Conservation (phyloP, 2,113 vertebrate species). For the Caracal caracal region DNA sequence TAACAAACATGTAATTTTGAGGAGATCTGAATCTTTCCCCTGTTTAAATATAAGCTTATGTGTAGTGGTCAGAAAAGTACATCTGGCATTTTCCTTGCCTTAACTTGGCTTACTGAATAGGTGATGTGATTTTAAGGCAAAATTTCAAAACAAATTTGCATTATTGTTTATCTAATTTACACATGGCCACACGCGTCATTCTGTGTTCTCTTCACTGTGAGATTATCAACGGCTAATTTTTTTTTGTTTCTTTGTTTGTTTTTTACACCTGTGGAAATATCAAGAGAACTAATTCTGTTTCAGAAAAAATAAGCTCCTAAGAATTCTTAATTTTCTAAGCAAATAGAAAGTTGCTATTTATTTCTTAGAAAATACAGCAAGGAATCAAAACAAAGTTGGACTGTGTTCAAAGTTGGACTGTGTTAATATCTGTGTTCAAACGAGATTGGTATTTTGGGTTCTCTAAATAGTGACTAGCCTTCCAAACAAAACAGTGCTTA, state of each 20-base stretch:
- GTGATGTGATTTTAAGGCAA: neutral
- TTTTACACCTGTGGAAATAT: neutral
- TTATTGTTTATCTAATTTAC: neutral
- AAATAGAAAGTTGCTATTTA: conserved; percentile 23
- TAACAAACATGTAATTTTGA: neutral
- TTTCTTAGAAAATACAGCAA: neutral
- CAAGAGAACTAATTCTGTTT: conserved; percentile 22
- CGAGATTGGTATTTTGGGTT: conserved; percentile 9
- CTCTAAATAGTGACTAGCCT: conserved; percentile 1
- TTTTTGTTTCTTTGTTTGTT: neutral
- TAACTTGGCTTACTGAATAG: conserved; percentile 33
- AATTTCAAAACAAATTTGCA: neutral
- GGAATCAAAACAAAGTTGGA: conserved; percentile 25
- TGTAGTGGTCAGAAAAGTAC: neutral
- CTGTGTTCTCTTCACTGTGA: neutral
- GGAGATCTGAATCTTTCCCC: neutral
- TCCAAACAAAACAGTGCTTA: conserved; percentile 19
- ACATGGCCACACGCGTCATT: neutral
- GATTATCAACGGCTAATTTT: neutral
- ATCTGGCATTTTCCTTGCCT: neutral
- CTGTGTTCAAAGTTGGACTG: neutral
- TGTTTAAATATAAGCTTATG: neutral
- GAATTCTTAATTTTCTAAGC: conserved; percentile 24
- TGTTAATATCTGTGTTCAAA: conserved; percentile 24
- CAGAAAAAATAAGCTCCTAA: conserved; percentile 5